These are phyloP conservation scores for Ianthella basta DNA, from an alignment of 37 sponge, comb jelly and placozoan genomes.

Conservation along the genomic window DNA sequence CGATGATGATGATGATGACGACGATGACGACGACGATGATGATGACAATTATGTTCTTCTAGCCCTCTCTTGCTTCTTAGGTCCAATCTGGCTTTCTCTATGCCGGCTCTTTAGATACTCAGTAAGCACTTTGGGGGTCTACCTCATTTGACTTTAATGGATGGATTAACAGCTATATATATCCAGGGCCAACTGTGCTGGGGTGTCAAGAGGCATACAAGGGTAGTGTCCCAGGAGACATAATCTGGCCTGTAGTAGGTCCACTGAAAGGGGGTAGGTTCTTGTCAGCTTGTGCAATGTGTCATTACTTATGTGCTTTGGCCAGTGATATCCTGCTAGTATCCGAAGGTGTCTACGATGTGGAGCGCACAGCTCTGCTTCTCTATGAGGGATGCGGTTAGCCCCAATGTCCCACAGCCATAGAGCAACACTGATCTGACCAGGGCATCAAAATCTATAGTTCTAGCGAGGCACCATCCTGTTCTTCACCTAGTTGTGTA, in stretches of 20 bases:
- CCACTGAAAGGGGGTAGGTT: constrained; percentile 13
- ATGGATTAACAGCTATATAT: background rate
- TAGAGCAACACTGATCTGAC: background rate
- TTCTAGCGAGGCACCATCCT: constrained; percentile 17
- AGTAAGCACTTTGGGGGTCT: no score
- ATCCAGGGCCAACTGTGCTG: constrained; percentile 19
- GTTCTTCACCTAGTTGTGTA: background rate
- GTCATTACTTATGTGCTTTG: constrained; percentile 8
- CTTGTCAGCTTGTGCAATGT: background rate
- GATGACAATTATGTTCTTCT: no score
- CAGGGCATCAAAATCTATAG: background rate
- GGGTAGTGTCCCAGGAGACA: constrained; percentile 15
- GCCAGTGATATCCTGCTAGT: constrained; percentile 21
- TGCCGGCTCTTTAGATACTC: no score
- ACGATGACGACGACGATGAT: no score
- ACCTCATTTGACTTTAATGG: no score
- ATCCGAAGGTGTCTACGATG: constrained; percentile 9
- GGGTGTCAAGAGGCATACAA: background rate
- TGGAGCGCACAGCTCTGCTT: constrained; percentile 12
- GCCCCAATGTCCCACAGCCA: constrained; percentile 26
- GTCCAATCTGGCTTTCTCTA: no score
- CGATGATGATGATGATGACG: no score
- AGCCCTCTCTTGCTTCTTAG: no score
- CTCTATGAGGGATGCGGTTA: constrained; percentile 13
- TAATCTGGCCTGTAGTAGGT: constrained; percentile 18